These are phyloP conservation scores for Macropodus opercularis DNA, from an alignment of 2,797 vertebrate species.

Conservation along the genomic window DNA sequence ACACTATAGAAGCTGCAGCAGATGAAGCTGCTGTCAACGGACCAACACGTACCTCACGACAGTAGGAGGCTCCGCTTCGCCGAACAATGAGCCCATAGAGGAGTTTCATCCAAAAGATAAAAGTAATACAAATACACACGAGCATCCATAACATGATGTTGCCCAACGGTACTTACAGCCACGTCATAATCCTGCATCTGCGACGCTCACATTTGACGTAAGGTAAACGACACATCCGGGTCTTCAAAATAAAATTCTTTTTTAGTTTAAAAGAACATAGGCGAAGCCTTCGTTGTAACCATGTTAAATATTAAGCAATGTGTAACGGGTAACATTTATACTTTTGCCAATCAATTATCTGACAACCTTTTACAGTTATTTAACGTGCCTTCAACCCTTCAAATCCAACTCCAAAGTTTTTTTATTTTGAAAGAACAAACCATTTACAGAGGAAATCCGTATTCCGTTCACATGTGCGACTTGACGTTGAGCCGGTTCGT, in stretches of 20 bases:
- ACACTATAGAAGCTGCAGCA: no score
- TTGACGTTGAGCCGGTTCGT: conserved; percentile 4
- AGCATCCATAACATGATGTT: not conserved
- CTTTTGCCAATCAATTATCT: no score
- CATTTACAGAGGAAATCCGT: not conserved
- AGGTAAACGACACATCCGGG: not conserved
- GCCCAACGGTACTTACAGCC: accelerated
- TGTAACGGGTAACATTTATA: no score
- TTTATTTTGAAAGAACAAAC: conserved; percentile 55
- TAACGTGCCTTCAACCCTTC: no score
- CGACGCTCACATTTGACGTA: conserved; percentile 34
- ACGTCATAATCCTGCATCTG: conserved; percentile 48
- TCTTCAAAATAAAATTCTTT: conserved; percentile 40
- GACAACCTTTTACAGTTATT: no score
- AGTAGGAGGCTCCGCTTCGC: not conserved
- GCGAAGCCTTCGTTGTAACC: no score
- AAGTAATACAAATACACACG: not conserved
- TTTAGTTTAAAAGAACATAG: not conserved
- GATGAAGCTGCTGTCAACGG: not conserved
- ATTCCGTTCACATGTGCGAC: not conserved
- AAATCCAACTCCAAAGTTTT: not conserved
- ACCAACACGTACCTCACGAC: conserved; percentile 40
- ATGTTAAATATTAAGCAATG: no score
- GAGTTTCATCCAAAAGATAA: not conserved
- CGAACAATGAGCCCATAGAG: no score